Percentiles rank a stretch among this genome's conserved stretches.
Conservation (phyloP, 2,888 invertebrate species). For the Stenichneumon culpator region DNA sequence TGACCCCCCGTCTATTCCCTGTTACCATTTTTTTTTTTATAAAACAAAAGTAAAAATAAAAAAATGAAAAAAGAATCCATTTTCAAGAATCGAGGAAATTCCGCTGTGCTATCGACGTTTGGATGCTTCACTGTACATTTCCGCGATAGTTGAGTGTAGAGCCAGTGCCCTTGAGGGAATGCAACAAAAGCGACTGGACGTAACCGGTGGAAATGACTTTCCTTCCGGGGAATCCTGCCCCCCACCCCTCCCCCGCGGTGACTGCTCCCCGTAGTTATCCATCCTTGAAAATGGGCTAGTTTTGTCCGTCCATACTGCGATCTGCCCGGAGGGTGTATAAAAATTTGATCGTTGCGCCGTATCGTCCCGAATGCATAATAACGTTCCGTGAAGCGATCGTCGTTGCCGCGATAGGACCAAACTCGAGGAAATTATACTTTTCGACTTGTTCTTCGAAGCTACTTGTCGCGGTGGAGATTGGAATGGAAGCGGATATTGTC, state of each 20-base stretch:
- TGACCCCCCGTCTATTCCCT: neutral
- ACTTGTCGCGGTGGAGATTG: neutral
- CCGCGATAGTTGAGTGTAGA: neutral
- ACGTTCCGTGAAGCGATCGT: neutral
- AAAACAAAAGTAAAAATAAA: neutral
- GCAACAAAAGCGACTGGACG: slow-evolving; percentile 2
- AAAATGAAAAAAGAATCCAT: neutral
- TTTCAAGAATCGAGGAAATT: neutral
- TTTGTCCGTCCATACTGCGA: neutral
- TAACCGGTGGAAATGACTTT: slow-evolving; percentile 7
- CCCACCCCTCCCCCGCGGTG: neutral
- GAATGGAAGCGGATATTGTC: neutral
- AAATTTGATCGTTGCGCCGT: slow-evolving; percentile 20
- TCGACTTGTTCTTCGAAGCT: neutral
- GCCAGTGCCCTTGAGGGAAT: neutral
- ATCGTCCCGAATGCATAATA: neutral
- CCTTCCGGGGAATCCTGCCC: neutral
- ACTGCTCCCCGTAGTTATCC: neutral
- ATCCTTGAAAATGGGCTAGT: neutral
- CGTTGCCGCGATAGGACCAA: neutral
- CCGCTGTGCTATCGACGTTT: slow-evolving; percentile 2
- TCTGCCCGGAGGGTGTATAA: slow-evolving; percentile 12
- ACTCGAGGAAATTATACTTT: neutral
- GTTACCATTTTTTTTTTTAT: neutral
- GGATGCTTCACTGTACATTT: neutral